Base-by-base conservation (phyloP, 2,113 vertebrate species). In the Poecilia latipinna region DNA sequence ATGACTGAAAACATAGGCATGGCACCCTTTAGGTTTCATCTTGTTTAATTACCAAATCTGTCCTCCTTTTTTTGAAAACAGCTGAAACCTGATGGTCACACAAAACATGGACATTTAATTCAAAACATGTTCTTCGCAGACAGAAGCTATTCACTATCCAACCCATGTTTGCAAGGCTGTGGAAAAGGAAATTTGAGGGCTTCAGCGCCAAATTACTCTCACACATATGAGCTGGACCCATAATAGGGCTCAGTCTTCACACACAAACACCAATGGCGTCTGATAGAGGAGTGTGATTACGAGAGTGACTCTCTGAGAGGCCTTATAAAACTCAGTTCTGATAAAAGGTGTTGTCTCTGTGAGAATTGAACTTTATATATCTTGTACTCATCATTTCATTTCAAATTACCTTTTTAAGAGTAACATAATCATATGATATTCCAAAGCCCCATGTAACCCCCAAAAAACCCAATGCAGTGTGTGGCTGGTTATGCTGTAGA, bases 141-240 rank as follows among this genome's bases (percentile, higher is more conserved):
- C 48, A 54, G 22, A 54, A 54, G 48, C 48, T 54, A 22, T 39
- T 42, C 39, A 60, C 57, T 57, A 68, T 61, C 63, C 8, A 32
- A 29, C 44, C 66, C 54, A 61, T 72, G 62, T 48, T 77, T 62
- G n/a, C 51, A 64, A 31, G n/a, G 48, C 31, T n/a, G 70, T 19
- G 32, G 28, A 54, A 72, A 67, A 70, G 68, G 63, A 72, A 54
- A 64, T 66, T 39, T 69, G 19, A 74, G 28, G 33, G n/a, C 72
- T 70, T 71, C 69, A 80, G 28, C 35, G 13, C 57, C 37, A 61
- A 74, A 29, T 82, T 82, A 26, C 54, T 26, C 65, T 82, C 31
- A 71, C 68, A 54, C 35, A 29, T 68, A 74, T 60, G 26, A 51
- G 63, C 68, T 66, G 61, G 26, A 57, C 4, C 32, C 26, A 57